A percentile compares a stretch with the other conserved stretches of the same genome.
These are phyloP conservation scores for Rhadina sibilatrix DNA, from an alignment of 2,113 vertebrate genomes.

Conservation along the genomic window DNA sequence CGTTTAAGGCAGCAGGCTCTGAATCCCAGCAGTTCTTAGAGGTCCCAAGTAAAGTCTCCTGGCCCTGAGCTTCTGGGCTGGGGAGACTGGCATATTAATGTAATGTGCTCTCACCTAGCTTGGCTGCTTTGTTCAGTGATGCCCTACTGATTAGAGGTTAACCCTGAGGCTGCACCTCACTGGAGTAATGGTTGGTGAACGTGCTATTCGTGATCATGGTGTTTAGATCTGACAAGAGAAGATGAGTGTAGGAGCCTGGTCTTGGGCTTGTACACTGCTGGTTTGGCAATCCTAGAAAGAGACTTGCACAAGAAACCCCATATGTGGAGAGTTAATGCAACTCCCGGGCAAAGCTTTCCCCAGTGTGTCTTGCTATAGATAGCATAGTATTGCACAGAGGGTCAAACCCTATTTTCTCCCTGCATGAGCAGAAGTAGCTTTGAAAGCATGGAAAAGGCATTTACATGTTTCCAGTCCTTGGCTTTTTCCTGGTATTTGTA, in stretches of 20 bases:
- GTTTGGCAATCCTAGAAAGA: background rate
- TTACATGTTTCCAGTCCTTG: background rate
- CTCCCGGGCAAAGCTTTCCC: background rate
- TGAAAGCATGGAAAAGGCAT: constrained; percentile 14
- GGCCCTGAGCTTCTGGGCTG: background rate
- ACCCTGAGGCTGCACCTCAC: background rate
- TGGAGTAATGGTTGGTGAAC: background rate
- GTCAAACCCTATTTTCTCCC: background rate
- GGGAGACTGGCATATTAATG: background rate
- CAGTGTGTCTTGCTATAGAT: background rate
- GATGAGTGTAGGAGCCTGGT: background rate
- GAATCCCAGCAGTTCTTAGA: background rate
- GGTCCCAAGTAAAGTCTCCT: background rate
- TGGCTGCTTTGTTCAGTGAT: background rate
- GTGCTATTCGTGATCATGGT: accelerated
- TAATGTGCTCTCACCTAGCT: background rate
- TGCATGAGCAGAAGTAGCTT: background rate
- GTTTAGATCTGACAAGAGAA: background rate
- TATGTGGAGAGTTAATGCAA: background rate
- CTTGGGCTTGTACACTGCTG: background rate
- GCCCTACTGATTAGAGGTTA: background rate
- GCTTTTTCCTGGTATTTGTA: constrained; percentile 58
- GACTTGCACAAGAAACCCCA: background rate
- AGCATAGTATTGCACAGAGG: background rate
- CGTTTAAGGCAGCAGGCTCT: background rate